Conservation (phyloP, 2,113 vertebrate genomes). For the Melanerpes aurifrons region DNA sequence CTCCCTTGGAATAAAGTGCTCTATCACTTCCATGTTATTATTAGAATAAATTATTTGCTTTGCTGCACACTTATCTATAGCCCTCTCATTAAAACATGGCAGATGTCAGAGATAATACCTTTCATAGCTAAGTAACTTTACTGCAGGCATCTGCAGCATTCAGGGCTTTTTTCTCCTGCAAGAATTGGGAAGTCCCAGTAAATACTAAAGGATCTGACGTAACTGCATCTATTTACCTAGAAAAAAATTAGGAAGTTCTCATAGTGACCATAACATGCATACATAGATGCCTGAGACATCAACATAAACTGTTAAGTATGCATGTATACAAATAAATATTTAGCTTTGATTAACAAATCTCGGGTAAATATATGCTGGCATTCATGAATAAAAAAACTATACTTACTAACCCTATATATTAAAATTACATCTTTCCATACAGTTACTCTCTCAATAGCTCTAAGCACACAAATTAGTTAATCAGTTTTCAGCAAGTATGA, state of each 20-base stretch:
- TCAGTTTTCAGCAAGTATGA: slow-evolving; percentile 43
- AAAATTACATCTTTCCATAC: slow-evolving; percentile 55
- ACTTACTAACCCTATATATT: slow-evolving; percentile 57
- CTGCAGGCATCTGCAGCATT: slow-evolving; percentile 10
- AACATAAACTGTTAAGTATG: neutral
- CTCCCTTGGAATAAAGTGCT: slow-evolving; percentile 6
- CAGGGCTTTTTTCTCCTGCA: neutral
- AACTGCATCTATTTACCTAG: neutral
- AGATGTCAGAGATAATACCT: slow-evolving; percentile 21
- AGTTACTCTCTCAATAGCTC: slow-evolving; percentile 39
- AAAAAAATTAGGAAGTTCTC: slow-evolving; percentile 26
- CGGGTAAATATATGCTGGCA: slow-evolving; percentile 61
- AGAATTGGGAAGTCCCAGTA: slow-evolving; percentile 29
- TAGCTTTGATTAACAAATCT: slow-evolving; percentile 42
- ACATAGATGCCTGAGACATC: neutral
- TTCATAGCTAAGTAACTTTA: slow-evolving; percentile 50
- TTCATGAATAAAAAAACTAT: slow-evolving; percentile 55
- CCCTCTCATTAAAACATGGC: neutral
- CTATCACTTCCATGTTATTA: slow-evolving; percentile 22
- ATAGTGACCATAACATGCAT: neutral
- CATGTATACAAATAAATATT: neutral
- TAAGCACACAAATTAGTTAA: slow-evolving; percentile 65
- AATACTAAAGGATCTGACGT: slow-evolving; percentile 47
- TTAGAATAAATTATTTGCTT: slow-evolving; percentile 36
- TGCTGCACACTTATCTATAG: neutral